Evolutionary conservation across 2,797 vertebrate species (phyloP).

Genomic region (Lophotriccus pileatus): DNA sequence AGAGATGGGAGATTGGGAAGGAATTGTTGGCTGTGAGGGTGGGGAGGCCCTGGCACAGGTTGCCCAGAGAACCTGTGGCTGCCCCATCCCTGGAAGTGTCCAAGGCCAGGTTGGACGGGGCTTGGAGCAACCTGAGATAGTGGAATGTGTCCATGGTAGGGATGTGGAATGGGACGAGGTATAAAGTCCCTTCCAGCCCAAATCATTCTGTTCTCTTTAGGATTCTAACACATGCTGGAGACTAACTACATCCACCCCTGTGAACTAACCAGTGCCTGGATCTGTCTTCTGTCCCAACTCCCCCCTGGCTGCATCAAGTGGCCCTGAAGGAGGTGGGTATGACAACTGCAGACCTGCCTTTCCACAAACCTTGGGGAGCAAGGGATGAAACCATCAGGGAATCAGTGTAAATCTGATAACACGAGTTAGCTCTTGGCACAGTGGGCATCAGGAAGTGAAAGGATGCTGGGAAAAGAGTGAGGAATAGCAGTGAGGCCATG

Average conservation of each 20-base stretch:
- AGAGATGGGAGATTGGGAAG: not conserved
- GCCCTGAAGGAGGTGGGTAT: not conserved
- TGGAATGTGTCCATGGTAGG: not conserved
- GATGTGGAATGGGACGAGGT: accelerated
- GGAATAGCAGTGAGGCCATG: not conserved
- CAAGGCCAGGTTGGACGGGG: accelerated
- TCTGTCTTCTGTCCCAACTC: not conserved
- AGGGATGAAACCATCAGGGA: not conserved
- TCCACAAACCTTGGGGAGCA: not conserved
- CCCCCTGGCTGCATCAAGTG: not conserved
- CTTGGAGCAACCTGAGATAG: accelerated
- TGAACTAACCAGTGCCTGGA: not conserved
- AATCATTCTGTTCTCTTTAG: not conserved
- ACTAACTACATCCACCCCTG: accelerated
- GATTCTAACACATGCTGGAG: not conserved
- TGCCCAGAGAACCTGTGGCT: not conserved
- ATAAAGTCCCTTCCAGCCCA: not conserved
- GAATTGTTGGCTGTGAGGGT: accelerated
- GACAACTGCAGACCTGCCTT: not conserved
- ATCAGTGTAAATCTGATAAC: not conserved
- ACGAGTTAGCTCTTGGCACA: accelerated
- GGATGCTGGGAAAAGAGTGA: not conserved
- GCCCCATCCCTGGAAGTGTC: not conserved
- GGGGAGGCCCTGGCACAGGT: accelerated
- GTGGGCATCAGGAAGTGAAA: not conserved